Base-by-base conservation (phyloP, 92 coral and sea anemone genomes). In the Plumapathes pennacea region DNA sequence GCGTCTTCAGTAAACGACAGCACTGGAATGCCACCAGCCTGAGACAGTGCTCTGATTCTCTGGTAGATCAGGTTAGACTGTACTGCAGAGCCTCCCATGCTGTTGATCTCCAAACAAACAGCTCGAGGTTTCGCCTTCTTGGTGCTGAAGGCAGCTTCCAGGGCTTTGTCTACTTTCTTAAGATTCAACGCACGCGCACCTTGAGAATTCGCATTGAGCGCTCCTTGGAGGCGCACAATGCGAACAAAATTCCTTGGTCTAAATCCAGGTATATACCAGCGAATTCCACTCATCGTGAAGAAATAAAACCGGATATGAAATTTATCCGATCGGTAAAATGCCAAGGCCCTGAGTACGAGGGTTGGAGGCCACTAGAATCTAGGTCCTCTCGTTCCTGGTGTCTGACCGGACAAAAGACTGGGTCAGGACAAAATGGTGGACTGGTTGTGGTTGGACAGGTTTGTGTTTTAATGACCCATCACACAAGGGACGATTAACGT, bases 31-130 rank as follows among this genome's bases (percentile, higher is more conserved):
- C 42, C 57, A 17, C 48, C 81, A 4, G 47, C 83, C 10, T 48
- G 57, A 5, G 97, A 66, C 38, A 78, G 49, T 49, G 63, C 66
- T 17, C 97, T 69, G 27, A 89, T 89, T 17, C 97, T 81, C 34
- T 70, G 65, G 52, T 63, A 89, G 31, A 89, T 85, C 59, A 89
- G 50, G 54, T 69, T 85, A 2, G 92, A 80, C 59, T 89, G 97
- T 3, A 76, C 82, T 4, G 80, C 76, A 32, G 86, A 71, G 5
- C 97, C 97, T 10, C 97, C 97, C 37, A 27, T 24, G 36, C 94
- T 85, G 39, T 85, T 85, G 7, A 89, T 60, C 68, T 89, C 94
- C 5, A 89, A 65, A 46, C 97, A 85, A 20, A 89, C 94, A 11
- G 97, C 94, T 51, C 67, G 80, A 2, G 94, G 94, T 19, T 71